Evolutionary conservation across 2,888 invertebrate genomes (phyloP).

Genomic region (Gryllus longicercus): DNA sequence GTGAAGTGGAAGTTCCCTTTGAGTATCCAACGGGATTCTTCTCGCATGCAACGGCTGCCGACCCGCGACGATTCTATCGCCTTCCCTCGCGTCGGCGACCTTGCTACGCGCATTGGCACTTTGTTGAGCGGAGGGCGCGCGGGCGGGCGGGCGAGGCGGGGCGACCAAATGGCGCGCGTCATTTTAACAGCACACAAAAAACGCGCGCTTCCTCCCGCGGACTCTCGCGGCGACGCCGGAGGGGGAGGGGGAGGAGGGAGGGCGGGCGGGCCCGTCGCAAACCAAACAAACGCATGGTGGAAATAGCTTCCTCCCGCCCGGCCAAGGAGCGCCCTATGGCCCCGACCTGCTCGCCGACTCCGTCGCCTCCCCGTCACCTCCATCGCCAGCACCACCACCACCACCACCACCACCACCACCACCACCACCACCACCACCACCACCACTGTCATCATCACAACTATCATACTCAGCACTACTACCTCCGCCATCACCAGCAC

Average conservation of each 20-base stretch:
- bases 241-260: not conserved
- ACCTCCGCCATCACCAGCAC: too few species aligned
- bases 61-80: too few species aligned
- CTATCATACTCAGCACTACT: too few species aligned
- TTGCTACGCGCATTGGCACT: not conserved
- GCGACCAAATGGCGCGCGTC: not conserved
- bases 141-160: not conserved
- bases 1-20: too few species aligned
- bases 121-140: not conserved
- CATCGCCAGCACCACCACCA: not conserved
- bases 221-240: too few species aligned
- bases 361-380: too few species aligned
- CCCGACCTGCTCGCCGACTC: not conserved
- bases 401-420: too few species aligned
- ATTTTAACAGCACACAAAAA: not conserved
- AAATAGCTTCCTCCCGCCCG: not conserved
- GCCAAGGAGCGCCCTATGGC: not conserved
- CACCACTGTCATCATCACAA: too few species aligned
- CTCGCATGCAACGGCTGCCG: too few species aligned
- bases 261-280: not conserved
- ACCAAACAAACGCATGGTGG: not conserved
- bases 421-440: too few species aligned
- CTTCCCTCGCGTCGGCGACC: too few species aligned
- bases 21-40: too few species aligned
- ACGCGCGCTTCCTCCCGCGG: slow-evolving; percentile 3